These are phyloP conservation scores for Pseudochromis fuscus DNA, from an alignment of 2,797 vertebrate genomes.

Conservation along the genomic window DNA sequence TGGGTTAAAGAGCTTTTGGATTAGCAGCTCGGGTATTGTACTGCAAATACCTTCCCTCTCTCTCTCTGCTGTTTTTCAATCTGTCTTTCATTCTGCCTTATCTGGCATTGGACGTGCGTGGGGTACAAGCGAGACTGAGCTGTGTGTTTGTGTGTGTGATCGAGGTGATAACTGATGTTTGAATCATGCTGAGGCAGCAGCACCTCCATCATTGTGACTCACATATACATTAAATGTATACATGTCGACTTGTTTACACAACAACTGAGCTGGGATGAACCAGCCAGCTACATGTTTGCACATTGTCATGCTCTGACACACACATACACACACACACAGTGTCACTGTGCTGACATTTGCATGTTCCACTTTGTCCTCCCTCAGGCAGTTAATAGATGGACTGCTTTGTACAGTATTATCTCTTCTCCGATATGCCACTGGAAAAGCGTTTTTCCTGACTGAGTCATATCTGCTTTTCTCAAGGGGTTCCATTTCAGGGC, in stretches of 20 bases:
- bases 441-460: slow-evolving; percentile 53
- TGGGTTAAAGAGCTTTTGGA: slow-evolving; percentile 74
- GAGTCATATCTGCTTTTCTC: slow-evolving; percentile 55
- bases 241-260: slow-evolving; percentile 32
- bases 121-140: slow-evolving; percentile 39
- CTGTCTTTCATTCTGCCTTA: slow-evolving; percentile 41
- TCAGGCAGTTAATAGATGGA: slow-evolving; percentile 32
- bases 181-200: slow-evolving; percentile 60
- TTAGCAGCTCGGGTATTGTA: slow-evolving; percentile 71
- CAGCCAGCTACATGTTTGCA: slow-evolving; percentile 22
- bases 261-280: slow-evolving; percentile 17
- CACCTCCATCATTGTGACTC: slow-evolving; percentile 24
- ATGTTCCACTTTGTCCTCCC: slow-evolving; percentile 46
- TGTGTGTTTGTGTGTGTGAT: slow-evolving; percentile 1
- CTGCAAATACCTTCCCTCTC: slow-evolving; percentile 55
- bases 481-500: slow-evolving; percentile 56
- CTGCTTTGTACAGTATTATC: slow-evolving; percentile 35
- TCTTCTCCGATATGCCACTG: slow-evolving; percentile 43
- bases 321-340: slow-evolving; percentile 28
- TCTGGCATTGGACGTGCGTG: slow-evolving; percentile 46
- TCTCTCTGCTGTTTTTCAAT: slow-evolving; percentile 38
- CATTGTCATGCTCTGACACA: slow-evolving; percentile 11
- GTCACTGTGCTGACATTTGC: slow-evolving; percentile 51
- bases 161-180: slow-evolving; percentile 35
- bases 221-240: slow-evolving; percentile 16